These are phyloP conservation scores for Melanchra persicariae DNA, from an alignment of 2,888 invertebrate species.

Conservation along the genomic window DNA sequence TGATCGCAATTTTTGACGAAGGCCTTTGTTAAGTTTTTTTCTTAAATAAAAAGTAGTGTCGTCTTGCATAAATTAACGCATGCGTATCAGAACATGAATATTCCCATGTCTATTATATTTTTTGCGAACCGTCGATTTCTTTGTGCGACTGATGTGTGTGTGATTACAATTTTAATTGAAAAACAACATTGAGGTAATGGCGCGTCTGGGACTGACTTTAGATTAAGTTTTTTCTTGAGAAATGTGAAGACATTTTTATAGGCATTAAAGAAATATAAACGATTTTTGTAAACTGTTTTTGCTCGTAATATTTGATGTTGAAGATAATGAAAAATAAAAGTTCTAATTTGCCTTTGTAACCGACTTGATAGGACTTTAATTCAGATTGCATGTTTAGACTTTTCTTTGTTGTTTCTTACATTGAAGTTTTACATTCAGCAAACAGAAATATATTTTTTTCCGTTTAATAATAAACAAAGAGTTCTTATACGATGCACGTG, in stretches of 20 bases:
- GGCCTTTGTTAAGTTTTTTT: conserved; percentile 81
- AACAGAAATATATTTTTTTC: not conserved
- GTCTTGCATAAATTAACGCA: conserved; percentile 89
- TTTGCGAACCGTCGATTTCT: conserved; percentile 62
- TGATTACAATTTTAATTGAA: conserved; percentile 72
- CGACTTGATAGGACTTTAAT: conserved; percentile 36
- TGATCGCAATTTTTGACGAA: conserved; percentile 88
- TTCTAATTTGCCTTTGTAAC: conserved; percentile 47
- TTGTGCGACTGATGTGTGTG: conserved; percentile 64
- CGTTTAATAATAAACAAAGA: conserved; percentile 12
- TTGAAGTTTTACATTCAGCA: conserved; percentile 14
- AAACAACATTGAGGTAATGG: conserved; percentile 63
- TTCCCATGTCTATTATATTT: conserved; percentile 86
- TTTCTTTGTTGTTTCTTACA: conserved; percentile 40
- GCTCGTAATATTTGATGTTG: conserved; percentile 41
- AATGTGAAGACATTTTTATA: conserved; percentile 36
- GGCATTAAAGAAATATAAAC: conserved; percentile 43
- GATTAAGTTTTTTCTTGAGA: conserved; percentile 47
- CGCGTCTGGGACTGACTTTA: conserved; percentile 41
- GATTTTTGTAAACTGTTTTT: conserved; percentile 38
- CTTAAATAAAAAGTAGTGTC: conserved; percentile 77
- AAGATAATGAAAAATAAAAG: conserved; percentile 47
- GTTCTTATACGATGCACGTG: conserved; percentile 26
- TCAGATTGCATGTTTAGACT: conserved; percentile 47
- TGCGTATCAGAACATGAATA: conserved; percentile 86